Evolutionary conservation across 2,888 invertebrate genomes (phyloP), one percentile per base, ranked within the genome.

Genomic region (Erebia epiphron): DNA sequence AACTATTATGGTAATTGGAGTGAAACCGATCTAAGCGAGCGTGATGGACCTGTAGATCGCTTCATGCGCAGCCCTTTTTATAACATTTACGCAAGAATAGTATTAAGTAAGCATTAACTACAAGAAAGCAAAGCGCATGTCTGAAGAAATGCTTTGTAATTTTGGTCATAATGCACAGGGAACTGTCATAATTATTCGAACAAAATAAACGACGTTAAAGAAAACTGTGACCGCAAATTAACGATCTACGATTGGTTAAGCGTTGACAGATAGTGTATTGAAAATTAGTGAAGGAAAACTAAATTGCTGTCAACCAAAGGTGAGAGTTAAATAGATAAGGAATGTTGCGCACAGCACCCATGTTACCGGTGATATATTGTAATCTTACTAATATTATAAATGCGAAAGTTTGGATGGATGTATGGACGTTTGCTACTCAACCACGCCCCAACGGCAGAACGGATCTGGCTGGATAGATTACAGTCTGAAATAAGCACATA

Each of bases 1-100:
- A 66, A 61, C 74, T 80, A 84, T 86, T 84, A 86, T 79, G 79
- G 84, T 83, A 90, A 90, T 85, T 87, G 84, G 89, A 90, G 85
- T 90, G 87, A 86, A 86, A 87, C 87, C 83, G 74, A 64, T 41
- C 66, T 54, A 66, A 41, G 56, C 66, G 18, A 21, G 56, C 71
- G 75, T 71, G 69, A 50, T 71, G 70, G 73, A 66, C 35, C 50
- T 63, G 70, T 72, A 35, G 69, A 56, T 58, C 69, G 54, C 62
- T 66, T 72, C 52, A 61, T 65, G 56, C 43, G 43, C 43, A 2
- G n/a, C 56, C 66, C 66, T 57, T 62, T 21, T 49, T 5, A 46
- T 13, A 3, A 46, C 7, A 13, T 1, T 46, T 62, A 49, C 21
- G 46, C 46, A 49, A 26, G 7, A 50, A 50, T 13, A 14, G 16